Base-by-base conservation (phyloP, 1,140 invertebrate species). In the Cephus cinctus region DNA sequence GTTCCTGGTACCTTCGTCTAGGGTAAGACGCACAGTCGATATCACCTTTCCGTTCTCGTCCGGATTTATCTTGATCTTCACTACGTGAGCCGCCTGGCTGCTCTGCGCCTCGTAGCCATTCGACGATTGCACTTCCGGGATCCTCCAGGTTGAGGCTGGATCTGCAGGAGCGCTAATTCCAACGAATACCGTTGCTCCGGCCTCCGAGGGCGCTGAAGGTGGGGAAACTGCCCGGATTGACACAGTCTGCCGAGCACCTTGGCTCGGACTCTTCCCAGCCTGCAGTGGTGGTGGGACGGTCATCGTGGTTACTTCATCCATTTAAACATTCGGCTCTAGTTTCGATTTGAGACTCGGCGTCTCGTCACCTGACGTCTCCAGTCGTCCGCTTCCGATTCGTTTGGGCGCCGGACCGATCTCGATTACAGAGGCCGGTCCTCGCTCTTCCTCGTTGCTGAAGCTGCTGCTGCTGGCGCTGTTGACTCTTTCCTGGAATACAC, bases 31-130 rank as follows among this genome's bases (percentile, higher is more conserved):
- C 12, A 74, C 70, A 5, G 60, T 65, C n/a, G 73, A 76, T 50
- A 71, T 67, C 5, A 72, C 64, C 20, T 54, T 54, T 5, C 71
- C 52, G 52, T 73, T 41, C 68, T 65, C 65, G 61, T 78, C 76
- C 5, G 83, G 81, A 64, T 83, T 84, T 59, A 86, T 85, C 62
- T 78, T 80, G 61, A 86, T 86, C 49, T 84, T 86, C 30, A 86
- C 83, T 49, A 86, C 83, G 67, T 86, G 82, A 9, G 71, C 65
- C 14, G 59, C 47, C 36, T 63, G 55, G 62, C 22, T 54, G 44
- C 3, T 50, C 67, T 68, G 63, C 67, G 57, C 75, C 71, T 74
- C 72, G 67, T 71, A 66, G 66, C 63, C 73, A 75, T 74, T 80
- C 67, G 71, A 72, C 73, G 62, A 49, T 57, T 65, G 61, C 46